Conservation (phyloP, 2,797 vertebrate species). For the Tauraco hartlaubi region DNA sequence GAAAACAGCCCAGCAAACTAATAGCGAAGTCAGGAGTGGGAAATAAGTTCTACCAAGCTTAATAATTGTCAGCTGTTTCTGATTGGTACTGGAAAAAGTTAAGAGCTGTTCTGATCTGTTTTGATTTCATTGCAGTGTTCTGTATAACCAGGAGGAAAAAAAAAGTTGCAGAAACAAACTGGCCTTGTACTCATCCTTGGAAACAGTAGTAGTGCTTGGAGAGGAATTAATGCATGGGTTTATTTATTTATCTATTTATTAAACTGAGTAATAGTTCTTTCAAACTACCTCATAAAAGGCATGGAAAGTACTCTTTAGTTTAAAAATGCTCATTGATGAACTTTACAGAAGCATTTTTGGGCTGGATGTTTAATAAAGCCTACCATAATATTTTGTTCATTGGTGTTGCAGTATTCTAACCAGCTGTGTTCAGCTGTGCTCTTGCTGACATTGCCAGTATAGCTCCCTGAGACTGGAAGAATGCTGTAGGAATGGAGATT, state of each 20-base stretch:
- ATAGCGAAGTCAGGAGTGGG: neutral
- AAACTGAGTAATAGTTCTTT: neutral
- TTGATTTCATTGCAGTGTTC: neutral
- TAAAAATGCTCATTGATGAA: neutral
- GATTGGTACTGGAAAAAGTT: neutral
- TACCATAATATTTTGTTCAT: accelerated
- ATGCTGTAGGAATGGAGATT: neutral
- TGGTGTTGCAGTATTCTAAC: neutral
- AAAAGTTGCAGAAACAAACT: neutral
- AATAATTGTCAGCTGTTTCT: neutral
- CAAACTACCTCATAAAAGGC: accelerated
- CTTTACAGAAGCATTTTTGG: neutral
- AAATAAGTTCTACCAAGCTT: neutral
- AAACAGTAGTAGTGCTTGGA: neutral
- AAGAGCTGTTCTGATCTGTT: neutral
- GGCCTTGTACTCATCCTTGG: neutral
- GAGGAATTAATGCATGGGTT: neutral
- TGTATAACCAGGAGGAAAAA: neutral
- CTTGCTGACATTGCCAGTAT: accelerated
- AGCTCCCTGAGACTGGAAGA: accelerated
- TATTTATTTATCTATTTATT: neutral
- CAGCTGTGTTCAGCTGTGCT: neutral
- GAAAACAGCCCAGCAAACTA: neutral
- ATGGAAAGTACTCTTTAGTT: neutral
- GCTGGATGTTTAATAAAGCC: neutral